These are phyloP conservation scores for Rhea pennata DNA, from an alignment of 2,113 vertebrate species.

Conservation along the genomic window DNA sequence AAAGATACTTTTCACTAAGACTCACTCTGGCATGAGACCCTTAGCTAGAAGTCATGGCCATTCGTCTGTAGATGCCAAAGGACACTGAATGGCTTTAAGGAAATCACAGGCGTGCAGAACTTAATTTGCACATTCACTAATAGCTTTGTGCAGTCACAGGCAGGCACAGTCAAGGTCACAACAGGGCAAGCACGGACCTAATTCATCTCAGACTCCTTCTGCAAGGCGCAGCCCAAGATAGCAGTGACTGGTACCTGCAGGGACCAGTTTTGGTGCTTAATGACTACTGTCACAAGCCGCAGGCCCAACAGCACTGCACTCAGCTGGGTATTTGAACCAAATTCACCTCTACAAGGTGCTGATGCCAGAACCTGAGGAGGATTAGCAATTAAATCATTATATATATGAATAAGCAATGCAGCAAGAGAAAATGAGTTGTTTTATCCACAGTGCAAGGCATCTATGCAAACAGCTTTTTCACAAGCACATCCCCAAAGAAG, in stretches of 20 bases:
- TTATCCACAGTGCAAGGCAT: fast-evolving
- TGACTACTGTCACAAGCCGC: not conserved
- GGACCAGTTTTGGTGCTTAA: not conserved
- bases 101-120: fast-evolving
- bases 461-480: not conserved
- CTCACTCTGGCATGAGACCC: not conserved
- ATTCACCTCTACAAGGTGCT: not conserved
- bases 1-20: not conserved
- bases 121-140: not conserved
- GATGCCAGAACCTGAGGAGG: not conserved
- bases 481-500: not conserved
- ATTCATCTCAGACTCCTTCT: not conserved
- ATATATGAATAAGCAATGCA: not conserved
- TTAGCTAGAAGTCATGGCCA: fast-evolving
- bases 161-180: fast-evolving
- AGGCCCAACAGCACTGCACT: not conserved
- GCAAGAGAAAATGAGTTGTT: not conserved
- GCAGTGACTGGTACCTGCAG: not conserved
- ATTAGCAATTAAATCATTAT: not conserved
- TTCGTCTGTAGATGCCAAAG: not conserved
- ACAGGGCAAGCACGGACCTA: not conserved
- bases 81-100: not conserved
- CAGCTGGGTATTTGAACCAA: fast-evolving
- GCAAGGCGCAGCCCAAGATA: not conserved
- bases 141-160: not conserved